phyloP scores from a whole-genome alignment of 2,888 invertebrate species.

The Maniola hyperantus region DNA sequence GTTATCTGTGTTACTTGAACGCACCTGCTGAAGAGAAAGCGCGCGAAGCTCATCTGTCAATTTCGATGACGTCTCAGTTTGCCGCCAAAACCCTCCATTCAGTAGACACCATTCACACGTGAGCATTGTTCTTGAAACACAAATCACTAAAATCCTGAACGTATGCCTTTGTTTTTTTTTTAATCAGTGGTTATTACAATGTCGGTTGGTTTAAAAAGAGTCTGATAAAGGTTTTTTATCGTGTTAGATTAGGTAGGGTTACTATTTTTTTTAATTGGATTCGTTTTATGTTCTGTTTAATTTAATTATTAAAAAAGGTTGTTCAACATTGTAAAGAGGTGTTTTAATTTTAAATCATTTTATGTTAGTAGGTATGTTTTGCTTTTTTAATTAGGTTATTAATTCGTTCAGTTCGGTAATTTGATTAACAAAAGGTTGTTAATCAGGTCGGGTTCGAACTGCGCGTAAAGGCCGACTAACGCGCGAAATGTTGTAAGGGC shows the following conservation, averaged over 20 bases:
- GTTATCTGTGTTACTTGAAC: slow-evolving; percentile 68
- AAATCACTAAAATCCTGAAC: slow-evolving; percentile 47
- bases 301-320: slow-evolving; percentile 23
- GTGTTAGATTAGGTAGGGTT: not conserved
- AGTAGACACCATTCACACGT: slow-evolving; percentile 58
- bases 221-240: not conserved
- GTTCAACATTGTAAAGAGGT: not conserved
- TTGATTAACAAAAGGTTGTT: slow-evolving; percentile 37
- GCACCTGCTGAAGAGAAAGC: slow-evolving; percentile 76
- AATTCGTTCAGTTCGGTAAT: not conserved
- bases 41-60: slow-evolving; percentile 77
- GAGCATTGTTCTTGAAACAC: slow-evolving; percentile 62
- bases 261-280: not conserved
- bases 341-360: slow-evolving; percentile 2
- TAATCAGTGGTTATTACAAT: not conserved
- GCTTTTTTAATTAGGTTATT: slow-evolving; percentile 5
- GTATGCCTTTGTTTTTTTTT: slow-evolving; percentile 7
- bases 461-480: slow-evolving; percentile 70
- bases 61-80: slow-evolving; percentile 57
- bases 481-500: slow-evolving; percentile 70
- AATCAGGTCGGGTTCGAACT: slow-evolving; percentile 39
- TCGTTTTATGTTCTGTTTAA: not conserved
- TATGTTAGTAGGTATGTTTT: not conserved
- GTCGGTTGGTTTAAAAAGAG: not conserved
- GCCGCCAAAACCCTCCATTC: slow-evolving; percentile 68